phyloP scores from a whole-genome alignment of 2,888 invertebrate species.

The Pseudococcus jackbeardsleyi region DNA sequence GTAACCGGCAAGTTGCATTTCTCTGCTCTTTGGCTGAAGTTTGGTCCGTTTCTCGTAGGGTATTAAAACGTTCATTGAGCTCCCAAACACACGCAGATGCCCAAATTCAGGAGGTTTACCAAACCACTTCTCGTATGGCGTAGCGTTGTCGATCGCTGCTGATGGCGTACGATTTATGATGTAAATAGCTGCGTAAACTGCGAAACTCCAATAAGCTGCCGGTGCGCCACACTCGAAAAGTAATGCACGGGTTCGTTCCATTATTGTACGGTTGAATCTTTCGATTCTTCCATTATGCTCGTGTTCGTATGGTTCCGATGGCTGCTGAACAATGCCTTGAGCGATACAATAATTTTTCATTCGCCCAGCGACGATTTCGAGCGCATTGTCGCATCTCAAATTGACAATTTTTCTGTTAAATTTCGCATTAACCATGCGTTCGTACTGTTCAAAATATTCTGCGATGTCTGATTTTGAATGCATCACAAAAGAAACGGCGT shows the following conservation, averaged over 20 bases:
- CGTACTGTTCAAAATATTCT: constrained; percentile 48
- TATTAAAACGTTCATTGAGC: neutral
- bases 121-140: constrained; percentile 17
- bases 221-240: constrained; percentile 8
- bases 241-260: neutral
- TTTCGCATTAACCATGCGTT: constrained; percentile 35
- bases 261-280: neutral
- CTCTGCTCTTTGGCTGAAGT: neutral
- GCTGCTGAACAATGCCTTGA: constrained; percentile 22
- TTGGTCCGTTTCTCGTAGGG: constrained; percentile 5
- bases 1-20: constrained; percentile 7
- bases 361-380: neutral
- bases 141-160: neutral
- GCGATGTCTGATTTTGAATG: constrained; percentile 53
- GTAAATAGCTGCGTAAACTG: constrained; percentile 9
- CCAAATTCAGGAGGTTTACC: neutral
- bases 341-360: constrained; percentile 1
- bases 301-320: constrained; percentile 59
- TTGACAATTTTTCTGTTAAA: neutral
- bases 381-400: neutral
- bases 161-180: constrained; percentile 13
- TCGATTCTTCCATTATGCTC: constrained; percentile 64
- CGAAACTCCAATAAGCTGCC: neutral
- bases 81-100: neutral
- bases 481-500: constrained; percentile 29